Conservation (phyloP, 2,888 invertebrate species). For the Tubiluchus corallicola region DNA sequence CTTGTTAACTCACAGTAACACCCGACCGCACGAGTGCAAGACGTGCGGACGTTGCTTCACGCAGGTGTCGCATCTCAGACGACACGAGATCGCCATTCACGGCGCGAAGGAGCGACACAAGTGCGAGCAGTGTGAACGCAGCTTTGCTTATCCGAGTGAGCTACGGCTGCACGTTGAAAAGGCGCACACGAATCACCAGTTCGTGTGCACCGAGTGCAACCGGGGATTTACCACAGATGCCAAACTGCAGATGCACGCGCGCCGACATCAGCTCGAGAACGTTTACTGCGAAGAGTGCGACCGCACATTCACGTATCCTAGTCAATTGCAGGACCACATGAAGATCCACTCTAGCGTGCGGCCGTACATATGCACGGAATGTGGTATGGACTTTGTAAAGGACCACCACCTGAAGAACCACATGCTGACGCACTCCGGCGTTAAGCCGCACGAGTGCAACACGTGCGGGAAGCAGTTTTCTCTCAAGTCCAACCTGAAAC, state of each 20-base stretch:
- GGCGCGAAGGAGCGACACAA: not conserved
- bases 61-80: not conserved
- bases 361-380: slow-evolving; percentile 27
- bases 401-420: slow-evolving; percentile 30
- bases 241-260: not conserved
- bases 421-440: slow-evolving; percentile 28
- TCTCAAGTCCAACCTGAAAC: slow-evolving; percentile 29
- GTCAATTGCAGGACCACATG: slow-evolving; percentile 28
- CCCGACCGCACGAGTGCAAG: not conserved
- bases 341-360: slow-evolving; percentile 25
- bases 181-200: too few species aligned
- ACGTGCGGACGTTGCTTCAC: not conserved
- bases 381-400: slow-evolving; percentile 31
- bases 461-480: slow-evolving; percentile 27
- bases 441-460: slow-evolving; percentile 26
- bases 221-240: not conserved
- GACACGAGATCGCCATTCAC: not conserved
- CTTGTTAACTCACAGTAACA: slow-evolving; percentile 1
- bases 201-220: not conserved
- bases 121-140: not conserved
- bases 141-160: not conserved
- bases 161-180: not conserved
- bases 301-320: slow-evolving; percentile 25
- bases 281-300: slow-evolving; percentile 15
- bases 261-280: not conserved